Conservation (phyloP, 2,888 invertebrate genomes). For the Lasiommata megera region DNA sequence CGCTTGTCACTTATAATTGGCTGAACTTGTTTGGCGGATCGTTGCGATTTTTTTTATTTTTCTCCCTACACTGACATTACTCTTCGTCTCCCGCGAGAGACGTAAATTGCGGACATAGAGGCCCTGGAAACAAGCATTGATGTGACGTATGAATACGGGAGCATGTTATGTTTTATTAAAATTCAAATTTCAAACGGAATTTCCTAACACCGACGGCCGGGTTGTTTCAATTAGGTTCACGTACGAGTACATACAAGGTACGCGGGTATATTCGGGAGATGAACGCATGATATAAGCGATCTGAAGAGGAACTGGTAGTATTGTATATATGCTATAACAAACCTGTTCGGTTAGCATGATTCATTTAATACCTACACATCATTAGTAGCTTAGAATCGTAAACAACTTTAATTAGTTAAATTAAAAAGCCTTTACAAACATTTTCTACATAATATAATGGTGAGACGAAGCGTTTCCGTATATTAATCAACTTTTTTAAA, state of each 20-base stretch:
- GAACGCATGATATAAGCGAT: not conserved
- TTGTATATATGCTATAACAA: no score
- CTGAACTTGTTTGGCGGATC: conserved; percentile 77
- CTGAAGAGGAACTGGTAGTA: no score
- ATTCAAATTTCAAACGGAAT: conserved; percentile 63
- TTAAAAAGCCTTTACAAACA: no score
- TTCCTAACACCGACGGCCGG: conserved; percentile 33
- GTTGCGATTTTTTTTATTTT: conserved; percentile 66
- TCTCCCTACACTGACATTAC: conserved; percentile 71
- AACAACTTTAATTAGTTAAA: no score
- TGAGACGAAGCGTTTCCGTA: no score
- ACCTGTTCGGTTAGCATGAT: no score
- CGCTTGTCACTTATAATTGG: conserved; percentile 81
- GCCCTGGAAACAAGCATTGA: conserved; percentile 70
- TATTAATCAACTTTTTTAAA: no score
- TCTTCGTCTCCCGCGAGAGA: conserved; percentile 78
- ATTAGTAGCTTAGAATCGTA: no score
- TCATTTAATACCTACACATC: no score
- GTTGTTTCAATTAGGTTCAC: conserved; percentile 38
- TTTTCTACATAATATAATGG: no score
- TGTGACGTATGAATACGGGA: conserved; percentile 73
- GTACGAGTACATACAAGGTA: conserved; percentile 27
- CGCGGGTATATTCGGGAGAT: not conserved
- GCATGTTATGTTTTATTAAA: conserved; percentile 70
- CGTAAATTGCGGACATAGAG: conserved; percentile 74